phyloP scores from a whole-genome alignment of 2,113 vertebrate species.

The Chloropsis cyanopogon region DNA sequence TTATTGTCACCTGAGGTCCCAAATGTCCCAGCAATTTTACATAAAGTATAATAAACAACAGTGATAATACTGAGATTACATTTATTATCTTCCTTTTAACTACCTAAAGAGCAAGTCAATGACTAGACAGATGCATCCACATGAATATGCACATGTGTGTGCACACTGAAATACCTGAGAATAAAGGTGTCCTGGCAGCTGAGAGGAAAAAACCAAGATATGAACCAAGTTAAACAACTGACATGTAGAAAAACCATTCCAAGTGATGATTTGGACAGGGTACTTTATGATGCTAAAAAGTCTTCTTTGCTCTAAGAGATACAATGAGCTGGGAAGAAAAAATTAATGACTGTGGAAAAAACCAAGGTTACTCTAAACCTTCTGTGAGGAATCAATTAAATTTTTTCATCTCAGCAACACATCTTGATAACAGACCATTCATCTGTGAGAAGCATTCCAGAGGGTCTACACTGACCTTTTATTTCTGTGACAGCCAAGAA shows the following conservation, averaged over 20 bases:
- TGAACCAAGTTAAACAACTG: neutral
- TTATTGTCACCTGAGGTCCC: neutral
- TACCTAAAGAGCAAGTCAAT: neutral
- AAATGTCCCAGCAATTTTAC: neutral
- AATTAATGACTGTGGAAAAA: neutral
- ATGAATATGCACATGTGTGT: neutral
- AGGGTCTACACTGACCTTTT: neutral
- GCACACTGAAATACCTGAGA: neutral
- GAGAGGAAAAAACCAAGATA: neutral
- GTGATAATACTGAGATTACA: neutral
- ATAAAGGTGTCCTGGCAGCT: neutral
- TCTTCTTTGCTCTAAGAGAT: neutral
- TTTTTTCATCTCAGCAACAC: neutral
- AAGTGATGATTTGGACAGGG: neutral
- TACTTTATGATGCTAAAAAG: neutral
- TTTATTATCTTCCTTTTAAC: neutral
- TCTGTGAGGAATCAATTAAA: neutral
- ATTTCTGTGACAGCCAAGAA: neutral
- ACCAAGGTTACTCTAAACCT: neutral
- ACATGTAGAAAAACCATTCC: neutral
- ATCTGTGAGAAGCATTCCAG: rapidly evolving
- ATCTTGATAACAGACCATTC: neutral
- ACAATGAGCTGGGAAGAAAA: neutral
- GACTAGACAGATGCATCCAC: neutral
- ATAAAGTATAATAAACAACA: neutral